Evolutionary conservation across 2,113 vertebrate species (phyloP), one percentile per base, ranked within the genome.

Genomic region (Syngnathus typhle): DNA sequence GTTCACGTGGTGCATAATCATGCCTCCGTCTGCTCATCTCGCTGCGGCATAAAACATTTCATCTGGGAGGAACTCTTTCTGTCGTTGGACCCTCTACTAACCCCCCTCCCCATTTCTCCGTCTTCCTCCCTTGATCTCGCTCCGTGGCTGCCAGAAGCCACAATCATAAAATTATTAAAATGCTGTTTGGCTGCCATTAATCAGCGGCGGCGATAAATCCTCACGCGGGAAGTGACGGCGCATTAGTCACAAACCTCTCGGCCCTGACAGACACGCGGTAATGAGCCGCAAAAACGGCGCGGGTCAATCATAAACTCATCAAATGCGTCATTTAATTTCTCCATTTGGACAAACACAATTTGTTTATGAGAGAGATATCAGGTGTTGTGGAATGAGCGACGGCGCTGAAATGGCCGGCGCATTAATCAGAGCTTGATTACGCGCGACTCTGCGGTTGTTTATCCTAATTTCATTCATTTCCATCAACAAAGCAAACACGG

Each of bases 231-330:
- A 88, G 87, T 92, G 94, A 93, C 93, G 93, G 93, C 91, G 90
- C 94, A 97, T 98, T 95, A 94, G 94, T 96, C 95, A 88, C 81
- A 87, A 85, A 87, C 91, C 88, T 91, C 92, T 90, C 88, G 89
- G 84, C 84, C 84, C 82, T 80, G 81, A 84, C 77, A 88, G 88
- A 88, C 87, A 89, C 87, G 96, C 94, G 96, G 87, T 93, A 94
- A 97, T 96, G 94, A 92, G 91, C 89, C 88, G 86, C 69, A 88
- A 93, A 62, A 93, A 89, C 91, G 88, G 94, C 94, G 91, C 90
- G 89, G 96, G 94, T 98, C 96, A 99, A 99, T 98, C 97, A 98
- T 94, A 98, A 98, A 96, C 95, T 96, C 96, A 99, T 98, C 97
- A 98, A 97, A 98, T 93, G 95, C 95, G 95, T 98, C 96, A 98